phyloP scores from a whole-genome alignment of 1,140 invertebrate species.

The Trypoxylus dichotomus region DNA sequence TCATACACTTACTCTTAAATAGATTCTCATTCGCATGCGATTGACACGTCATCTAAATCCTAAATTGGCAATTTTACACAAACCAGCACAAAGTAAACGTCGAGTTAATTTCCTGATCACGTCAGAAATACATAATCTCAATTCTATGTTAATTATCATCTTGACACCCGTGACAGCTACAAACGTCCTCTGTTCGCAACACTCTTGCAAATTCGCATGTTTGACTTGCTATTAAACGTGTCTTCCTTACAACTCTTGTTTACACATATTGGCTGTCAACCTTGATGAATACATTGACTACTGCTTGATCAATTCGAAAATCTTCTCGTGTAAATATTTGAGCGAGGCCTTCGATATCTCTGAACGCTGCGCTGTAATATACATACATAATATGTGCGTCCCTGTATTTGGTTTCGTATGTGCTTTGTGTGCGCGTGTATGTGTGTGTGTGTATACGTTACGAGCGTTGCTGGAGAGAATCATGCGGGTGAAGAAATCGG shows the following conservation, averaged over 20 bases:
- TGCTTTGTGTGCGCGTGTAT: not conserved
- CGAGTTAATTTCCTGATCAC: no score
- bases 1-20: no score
- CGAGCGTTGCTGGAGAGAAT: not conserved
- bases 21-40: no score
- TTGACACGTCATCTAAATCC: no score
- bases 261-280: constrained; percentile 8
- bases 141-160: not conserved
- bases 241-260: constrained; percentile 13
- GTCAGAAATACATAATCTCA: not conserved
- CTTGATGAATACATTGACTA: constrained; percentile 9
- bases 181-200: not conserved
- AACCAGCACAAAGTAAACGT: no score
- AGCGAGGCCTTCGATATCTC: constrained; percentile 1
- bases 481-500: constrained; percentile 24
- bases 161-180: not conserved
- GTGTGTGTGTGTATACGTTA: not conserved
- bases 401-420: not conserved
- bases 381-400: not conserved
- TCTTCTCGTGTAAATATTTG: constrained; percentile 9
- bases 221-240: not conserved
- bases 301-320: constrained; percentile 17
- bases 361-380: not conserved
- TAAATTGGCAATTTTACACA: no score
- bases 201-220: not conserved